Base-by-base conservation (phyloP, 2,797 vertebrate species). In the Trematomus bernacchii region DNA sequence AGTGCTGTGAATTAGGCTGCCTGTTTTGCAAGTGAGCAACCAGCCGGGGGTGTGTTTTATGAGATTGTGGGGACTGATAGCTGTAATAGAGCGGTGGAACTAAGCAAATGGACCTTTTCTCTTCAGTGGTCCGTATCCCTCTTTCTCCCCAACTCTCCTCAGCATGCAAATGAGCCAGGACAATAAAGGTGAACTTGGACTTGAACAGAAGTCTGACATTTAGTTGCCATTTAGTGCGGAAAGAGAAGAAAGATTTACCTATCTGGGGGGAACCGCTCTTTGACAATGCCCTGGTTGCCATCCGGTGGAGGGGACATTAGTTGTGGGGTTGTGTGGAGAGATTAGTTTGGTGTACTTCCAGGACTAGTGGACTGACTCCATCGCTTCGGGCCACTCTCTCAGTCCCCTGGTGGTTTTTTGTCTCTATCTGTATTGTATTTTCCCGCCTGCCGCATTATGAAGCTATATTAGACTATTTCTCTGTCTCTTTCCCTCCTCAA, bases 201-300 rank as follows among this genome's bases (percentile, higher is more conserved):
- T 86, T 60, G 89, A 92, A 92, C 93, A 90, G 93, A 89, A 92
- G 88, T 82, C 80, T 95, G 93, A 94, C 93, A 95, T 95, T 95
- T 94, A 89, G 83, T 83, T 94, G 93, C 93, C 93, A 93, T 94
- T 95, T 94, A 93, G 89, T 83, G 67, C 80, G 71, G 75, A 73
- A 70, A 66, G 65, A 18, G 30, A 15, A 46, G 76, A 86, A 83
- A 82, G 73, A 87, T 89, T 83, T 89, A 89, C 80, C 80, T 89
- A 80, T 86, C 89, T 84, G 76, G 71, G 74, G 84, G 89, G 88
- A 91, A 87, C 77, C 77, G 76, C 75, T 85, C 76, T 80, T 76
- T 79, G 82, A 86, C 88, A 84, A 81, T 79, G 81, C 53, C 80
- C 69, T 67, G n/a, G 7, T 61, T 77, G 77, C 71, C 82, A 82